These are phyloP conservation scores for Acanthosepion lycidas DNA, from an alignment of 2,888 invertebrate species.

Conservation along the genomic window DNA sequence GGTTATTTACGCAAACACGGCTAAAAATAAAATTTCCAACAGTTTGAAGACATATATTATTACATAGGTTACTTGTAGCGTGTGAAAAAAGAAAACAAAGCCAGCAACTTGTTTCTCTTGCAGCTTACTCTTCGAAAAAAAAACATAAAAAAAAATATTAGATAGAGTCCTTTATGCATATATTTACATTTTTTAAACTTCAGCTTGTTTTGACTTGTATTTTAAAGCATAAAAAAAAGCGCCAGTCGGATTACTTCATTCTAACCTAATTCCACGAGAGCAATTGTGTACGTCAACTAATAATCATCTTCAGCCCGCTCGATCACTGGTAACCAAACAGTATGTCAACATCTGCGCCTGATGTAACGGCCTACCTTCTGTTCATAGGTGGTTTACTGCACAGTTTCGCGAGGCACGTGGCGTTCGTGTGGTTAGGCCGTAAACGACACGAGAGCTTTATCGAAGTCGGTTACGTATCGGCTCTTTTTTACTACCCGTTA, in stretches of 20 bases:
- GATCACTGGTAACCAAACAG: too few relatives aligned
- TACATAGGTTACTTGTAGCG: too few relatives aligned
- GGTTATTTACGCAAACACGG: background rate
- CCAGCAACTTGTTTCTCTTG: too few relatives aligned
- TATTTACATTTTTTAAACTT: background rate
- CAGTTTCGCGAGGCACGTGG: background rate
- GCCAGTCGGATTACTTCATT: background rate
- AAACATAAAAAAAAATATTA: background rate
- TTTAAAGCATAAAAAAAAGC: background rate
- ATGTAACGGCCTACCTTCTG: background rate
- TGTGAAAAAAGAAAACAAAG: too few relatives aligned
- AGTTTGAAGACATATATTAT: background rate
- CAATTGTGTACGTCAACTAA: too few relatives aligned
- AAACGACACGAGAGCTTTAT: background rate
- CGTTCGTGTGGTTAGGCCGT: background rate
- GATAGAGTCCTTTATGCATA: background rate
- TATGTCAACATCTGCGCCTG: background rate
- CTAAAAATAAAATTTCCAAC: background rate
- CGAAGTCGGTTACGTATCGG: slow-evolving; percentile 60
- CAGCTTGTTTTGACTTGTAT: background rate
- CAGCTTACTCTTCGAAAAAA: background rate
- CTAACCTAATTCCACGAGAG: background rate
- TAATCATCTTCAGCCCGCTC: too few relatives aligned
- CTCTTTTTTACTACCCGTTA: slow-evolving; percentile 62
- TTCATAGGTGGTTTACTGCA: background rate